phyloP scores from a whole-genome alignment of 2,888 invertebrate genomes.

The Agriotes lineatus region DNA sequence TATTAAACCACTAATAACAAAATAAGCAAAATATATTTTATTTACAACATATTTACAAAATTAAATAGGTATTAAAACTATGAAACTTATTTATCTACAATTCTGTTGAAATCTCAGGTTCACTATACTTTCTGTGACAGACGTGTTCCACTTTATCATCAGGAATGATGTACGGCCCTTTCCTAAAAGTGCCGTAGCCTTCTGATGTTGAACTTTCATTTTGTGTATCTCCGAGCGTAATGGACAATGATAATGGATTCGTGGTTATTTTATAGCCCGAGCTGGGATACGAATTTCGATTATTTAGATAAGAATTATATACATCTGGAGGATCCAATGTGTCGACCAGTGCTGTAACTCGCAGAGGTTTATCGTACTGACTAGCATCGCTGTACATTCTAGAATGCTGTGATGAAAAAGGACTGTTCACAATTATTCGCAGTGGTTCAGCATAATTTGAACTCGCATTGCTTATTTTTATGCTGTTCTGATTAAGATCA shows the following conservation, averaged over 20 bases:
- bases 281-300: constrained; percentile 46
- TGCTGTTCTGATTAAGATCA: constrained; percentile 49
- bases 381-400: constrained; percentile 16
- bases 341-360: constrained; percentile 56
- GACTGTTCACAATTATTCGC: constrained; percentile 25
- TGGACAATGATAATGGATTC: constrained; percentile 52
- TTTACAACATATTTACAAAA: constrained; percentile 41
- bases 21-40: constrained; percentile 9
- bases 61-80: too few species aligned
- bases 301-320: constrained; percentile 13
- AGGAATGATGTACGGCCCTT: constrained; percentile 63
- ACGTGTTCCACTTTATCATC: constrained; percentile 66
- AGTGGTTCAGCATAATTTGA: constrained; percentile 27
- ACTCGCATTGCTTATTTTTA: constrained; percentile 25
- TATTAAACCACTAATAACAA: neutral
- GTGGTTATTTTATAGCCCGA: constrained; percentile 46
- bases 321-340: constrained; percentile 51
- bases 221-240: constrained; percentile 31
- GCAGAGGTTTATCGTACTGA: constrained; percentile 44
- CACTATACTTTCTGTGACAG: constrained; percentile 67
- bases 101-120: constrained; percentile 56
- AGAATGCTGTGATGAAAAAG: constrained; percentile 21
- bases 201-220: constrained; percentile 52
- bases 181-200: constrained; percentile 63
- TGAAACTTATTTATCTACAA: constrained; percentile 43